phyloP scores from a whole-genome alignment of 2,113 vertebrate genomes.

The Ceyx cyanopectus region DNA sequence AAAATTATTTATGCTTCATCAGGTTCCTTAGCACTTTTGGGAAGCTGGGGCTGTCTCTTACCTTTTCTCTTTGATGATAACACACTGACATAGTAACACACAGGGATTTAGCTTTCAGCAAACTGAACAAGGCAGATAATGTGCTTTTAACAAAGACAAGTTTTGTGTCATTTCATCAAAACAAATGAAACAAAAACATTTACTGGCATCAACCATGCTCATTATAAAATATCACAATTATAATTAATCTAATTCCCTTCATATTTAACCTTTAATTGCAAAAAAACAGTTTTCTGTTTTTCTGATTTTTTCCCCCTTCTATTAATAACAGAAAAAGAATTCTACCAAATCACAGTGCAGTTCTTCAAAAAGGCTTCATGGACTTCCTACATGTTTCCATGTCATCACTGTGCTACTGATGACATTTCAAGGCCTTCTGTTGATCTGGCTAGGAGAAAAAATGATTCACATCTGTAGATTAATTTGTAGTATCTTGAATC shows the following conservation, averaged over 20 bases:
- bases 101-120: background rate
- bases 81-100: background rate
- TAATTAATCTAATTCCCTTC: background rate
- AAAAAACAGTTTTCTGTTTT: background rate
- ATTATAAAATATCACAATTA: background rate
- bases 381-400: background rate
- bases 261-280: background rate
- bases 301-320: background rate
- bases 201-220: background rate
- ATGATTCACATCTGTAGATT: background rate
- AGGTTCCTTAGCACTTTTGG: background rate
- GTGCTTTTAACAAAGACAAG: background rate
- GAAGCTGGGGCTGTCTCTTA: background rate
- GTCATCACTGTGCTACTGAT: background rate
- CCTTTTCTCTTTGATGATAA: background rate
- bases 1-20: background rate
- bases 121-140: background rate
- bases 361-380: background rate
- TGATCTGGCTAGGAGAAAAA: background rate
- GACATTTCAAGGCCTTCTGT: background rate
- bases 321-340: background rate
- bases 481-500: slow-evolving; percentile 3
- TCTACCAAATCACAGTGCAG: background rate
- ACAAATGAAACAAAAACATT: background rate
- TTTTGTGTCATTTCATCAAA: background rate